A percentile compares a stretch with the other conserved stretches of the same genome.
Evolutionary conservation across 37 sponge, comb jelly and placozoan genomes (phyloP).

Genomic region (Eunapius fragilis): DNA sequence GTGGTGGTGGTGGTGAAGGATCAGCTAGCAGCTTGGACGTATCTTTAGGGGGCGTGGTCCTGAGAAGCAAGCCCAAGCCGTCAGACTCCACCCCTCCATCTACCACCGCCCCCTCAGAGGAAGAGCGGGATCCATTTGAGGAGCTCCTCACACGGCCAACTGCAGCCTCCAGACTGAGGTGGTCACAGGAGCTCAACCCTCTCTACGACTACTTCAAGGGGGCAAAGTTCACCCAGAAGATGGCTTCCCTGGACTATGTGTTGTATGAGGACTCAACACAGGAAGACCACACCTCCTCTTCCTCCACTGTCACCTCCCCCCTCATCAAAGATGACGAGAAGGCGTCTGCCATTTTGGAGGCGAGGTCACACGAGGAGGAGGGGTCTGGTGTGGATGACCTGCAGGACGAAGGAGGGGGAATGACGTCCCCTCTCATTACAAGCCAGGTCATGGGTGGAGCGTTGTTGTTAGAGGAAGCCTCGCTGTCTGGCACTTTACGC

Average conservation of each 20-base stretch:
- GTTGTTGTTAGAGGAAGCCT: neutral
- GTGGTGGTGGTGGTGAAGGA: neutral
- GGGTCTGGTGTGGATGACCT: neutral
- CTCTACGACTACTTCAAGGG: conserved; percentile 68
- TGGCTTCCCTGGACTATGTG: conserved; percentile 15
- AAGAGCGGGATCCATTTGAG: conserved; percentile 44
- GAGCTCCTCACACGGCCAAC: conserved; percentile 23
- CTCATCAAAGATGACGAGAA: neutral
- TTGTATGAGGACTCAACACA: conserved; percentile 8
- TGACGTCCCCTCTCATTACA: neutral
- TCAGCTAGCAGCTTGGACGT: neutral
- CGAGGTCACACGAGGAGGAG: neutral
- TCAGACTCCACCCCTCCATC: neutral
- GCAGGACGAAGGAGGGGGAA: neutral
- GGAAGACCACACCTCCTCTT: neutral
- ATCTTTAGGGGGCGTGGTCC: neutral
- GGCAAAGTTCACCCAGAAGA: conserved; percentile 42
- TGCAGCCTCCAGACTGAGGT: conserved; percentile 20
- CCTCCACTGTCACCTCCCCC: neutral
- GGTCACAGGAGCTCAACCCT: conserved; percentile 70
- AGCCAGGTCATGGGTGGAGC: neutral
- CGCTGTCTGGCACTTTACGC: neutral
- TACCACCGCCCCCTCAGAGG: neutral
- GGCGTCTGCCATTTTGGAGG: neutral
- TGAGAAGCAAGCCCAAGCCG: neutral